A percentile compares a stretch with the other conserved stretches of the same genome.
Conservation (phyloP, 2,797 vertebrate genomes). For the Sphenopsis melanotis region DNA sequence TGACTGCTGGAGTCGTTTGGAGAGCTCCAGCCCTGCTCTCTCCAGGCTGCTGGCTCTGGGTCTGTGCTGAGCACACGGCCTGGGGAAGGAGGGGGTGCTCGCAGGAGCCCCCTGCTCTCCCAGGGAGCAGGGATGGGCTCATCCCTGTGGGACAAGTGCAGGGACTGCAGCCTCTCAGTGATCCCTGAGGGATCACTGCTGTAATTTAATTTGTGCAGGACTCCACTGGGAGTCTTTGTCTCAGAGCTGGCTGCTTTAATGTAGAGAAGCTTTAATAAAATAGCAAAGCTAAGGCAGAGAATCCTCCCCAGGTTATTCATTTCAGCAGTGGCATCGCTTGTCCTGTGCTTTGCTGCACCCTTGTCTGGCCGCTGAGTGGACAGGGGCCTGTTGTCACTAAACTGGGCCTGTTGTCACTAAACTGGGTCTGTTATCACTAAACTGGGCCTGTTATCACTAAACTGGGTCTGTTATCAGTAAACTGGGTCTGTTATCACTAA, state of each 20-base stretch:
- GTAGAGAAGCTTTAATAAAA: not conserved
- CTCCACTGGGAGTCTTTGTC: not conserved
- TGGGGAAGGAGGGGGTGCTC: not conserved
- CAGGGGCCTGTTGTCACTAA: not conserved
- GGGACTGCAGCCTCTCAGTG: not conserved
- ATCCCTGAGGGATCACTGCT: not conserved
- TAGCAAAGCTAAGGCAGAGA: not conserved
- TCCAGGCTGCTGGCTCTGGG: not conserved
- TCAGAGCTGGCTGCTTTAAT: not conserved
- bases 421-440: not conserved
- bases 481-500: not conserved
- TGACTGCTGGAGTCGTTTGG: not conserved
- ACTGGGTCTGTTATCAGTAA: not conserved
- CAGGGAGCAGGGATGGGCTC: not conserved
- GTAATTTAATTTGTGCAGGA: not conserved
- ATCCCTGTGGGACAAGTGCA: not conserved
- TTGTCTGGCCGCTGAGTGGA: fast-evolving
- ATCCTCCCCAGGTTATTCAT: not conserved
- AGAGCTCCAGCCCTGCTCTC: not conserved
- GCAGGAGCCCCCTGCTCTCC: not conserved
- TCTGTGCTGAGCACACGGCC: not conserved
- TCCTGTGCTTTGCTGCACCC: not conserved
- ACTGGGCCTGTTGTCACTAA: not conserved
- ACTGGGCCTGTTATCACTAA: not conserved
- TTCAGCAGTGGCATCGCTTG: not conserved